A percentile compares a stretch with the other conserved stretches of the same genome.
Evolutionary conservation across 2,113 vertebrate genomes (phyloP).

Genomic region (Cryptoleucopteryx plumbea): DNA sequence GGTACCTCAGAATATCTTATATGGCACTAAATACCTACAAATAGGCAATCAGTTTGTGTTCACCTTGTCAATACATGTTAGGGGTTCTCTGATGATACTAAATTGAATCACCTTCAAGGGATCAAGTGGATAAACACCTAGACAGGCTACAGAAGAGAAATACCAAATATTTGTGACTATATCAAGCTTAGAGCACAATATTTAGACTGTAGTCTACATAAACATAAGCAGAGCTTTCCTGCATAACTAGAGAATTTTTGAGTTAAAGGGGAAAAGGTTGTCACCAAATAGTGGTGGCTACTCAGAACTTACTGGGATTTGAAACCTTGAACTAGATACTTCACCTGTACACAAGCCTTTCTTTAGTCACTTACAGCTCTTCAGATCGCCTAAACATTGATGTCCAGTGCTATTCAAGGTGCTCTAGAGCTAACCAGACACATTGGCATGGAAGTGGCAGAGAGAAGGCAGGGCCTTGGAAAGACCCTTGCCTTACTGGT

Average conservation of each 20-base stretch:
- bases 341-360: not conserved
- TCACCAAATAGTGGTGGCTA: not conserved
- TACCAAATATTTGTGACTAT: not conserved
- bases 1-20: not conserved
- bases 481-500: not conserved
- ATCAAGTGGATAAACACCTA: not conserved
- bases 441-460: not conserved
- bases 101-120: not conserved
- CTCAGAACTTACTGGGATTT: not conserved
- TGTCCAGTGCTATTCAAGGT: not conserved
- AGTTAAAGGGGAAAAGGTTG: not conserved
- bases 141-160: not conserved
- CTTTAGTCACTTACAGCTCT: not conserved
- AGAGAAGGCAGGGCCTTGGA: not conserved
- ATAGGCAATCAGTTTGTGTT: not conserved
- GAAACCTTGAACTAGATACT: not conserved
- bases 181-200: not conserved
- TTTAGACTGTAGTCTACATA: not conserved
- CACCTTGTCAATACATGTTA: accelerated
- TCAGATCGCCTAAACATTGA: not conserved
- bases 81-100: not conserved
- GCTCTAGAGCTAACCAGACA: not conserved
- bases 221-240: not conserved
- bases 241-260: not conserved
- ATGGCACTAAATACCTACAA: not conserved